Conservation (phyloP, 2,888 invertebrate species). For the Dynastes grantii region DNA sequence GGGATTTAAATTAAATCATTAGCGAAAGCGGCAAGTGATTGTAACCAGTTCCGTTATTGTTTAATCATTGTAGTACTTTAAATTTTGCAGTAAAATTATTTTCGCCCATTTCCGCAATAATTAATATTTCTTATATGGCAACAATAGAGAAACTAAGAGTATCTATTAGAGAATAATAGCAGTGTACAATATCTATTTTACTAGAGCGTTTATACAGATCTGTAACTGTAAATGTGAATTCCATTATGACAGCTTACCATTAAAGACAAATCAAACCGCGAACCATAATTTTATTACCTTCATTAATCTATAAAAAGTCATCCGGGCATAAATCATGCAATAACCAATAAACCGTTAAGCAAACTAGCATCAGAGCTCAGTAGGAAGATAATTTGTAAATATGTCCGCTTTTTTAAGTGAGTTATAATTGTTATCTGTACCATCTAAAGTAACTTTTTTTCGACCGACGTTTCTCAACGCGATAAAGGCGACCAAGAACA, state of each 20-base stretch:
- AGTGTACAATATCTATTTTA: no score
- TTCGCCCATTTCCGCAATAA: no score
- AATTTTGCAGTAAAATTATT: no score
- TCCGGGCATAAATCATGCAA: constrained; percentile 20
- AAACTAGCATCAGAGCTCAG: constrained; percentile 11
- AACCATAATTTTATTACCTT: constrained; percentile 24
- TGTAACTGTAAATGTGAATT: constrained; percentile 17
- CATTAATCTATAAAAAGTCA: constrained; percentile 25
- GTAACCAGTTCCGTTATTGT: no score
- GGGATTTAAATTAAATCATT: no score
- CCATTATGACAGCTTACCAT: constrained; percentile 2
- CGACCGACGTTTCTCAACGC: constrained; percentile 19
- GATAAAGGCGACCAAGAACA: constrained; percentile 41
- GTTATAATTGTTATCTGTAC: constrained; percentile 44
- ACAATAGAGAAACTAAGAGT: no score
- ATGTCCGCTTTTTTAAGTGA: constrained; percentile 44
- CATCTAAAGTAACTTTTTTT: constrained; percentile 42
- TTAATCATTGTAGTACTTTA: no score
- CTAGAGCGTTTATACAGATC: neutral
- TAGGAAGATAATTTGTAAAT: constrained; percentile 44
- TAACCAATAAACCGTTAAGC: constrained; percentile 26
- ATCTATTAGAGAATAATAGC: no score
- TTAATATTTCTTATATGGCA: no score
- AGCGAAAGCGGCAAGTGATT: no score
- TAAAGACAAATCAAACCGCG: constrained; percentile 2